A percentile compares a stretch with the other conserved stretches of the same genome.
phyloP scores from a whole-genome alignment of 2,113 vertebrate species.

The Paramisgurnus dabryanus region DNA sequence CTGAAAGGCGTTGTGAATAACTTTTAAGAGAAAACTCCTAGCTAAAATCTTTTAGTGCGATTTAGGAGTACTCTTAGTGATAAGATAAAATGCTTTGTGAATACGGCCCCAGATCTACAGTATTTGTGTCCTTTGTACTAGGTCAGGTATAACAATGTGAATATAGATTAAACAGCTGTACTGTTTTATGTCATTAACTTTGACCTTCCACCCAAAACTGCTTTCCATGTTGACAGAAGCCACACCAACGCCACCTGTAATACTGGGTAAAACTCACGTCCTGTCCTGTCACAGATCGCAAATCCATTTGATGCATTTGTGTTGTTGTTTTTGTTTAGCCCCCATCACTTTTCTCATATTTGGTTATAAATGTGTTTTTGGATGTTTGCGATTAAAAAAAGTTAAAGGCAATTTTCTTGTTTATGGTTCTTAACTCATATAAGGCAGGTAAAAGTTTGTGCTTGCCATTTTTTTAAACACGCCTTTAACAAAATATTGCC shows the following conservation, averaged over 20 bases:
- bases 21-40: no score
- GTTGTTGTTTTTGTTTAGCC: constrained; percentile 21
- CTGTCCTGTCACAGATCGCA: constrained; percentile 51
- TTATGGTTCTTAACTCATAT: constrained; percentile 8
- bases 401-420: constrained; percentile 19
- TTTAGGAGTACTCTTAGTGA: no score
- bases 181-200: constrained; percentile 57
- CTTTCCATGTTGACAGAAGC: constrained; percentile 90
- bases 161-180: not conserved
- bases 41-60: no score
- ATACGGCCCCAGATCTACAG: not conserved
- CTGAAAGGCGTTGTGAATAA: no score
- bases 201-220: constrained; percentile 75
- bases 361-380: constrained; percentile 13
- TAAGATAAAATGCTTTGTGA: no score
- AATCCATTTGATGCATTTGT: constrained; percentile 39
- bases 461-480: not conserved
- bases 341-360: constrained; percentile 4
- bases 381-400: constrained; percentile 6
- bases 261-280: constrained; percentile 90
- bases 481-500: not conserved
- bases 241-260: constrained; percentile 90
- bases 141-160: not conserved
- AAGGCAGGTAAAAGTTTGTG: not conserved
- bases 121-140: not conserved